A percentile compares a stretch with the other conserved stretches of the same genome.
These are phyloP conservation scores for Griposia aprilina DNA, from an alignment of 2,888 invertebrate genomes.

Conservation along the genomic window DNA sequence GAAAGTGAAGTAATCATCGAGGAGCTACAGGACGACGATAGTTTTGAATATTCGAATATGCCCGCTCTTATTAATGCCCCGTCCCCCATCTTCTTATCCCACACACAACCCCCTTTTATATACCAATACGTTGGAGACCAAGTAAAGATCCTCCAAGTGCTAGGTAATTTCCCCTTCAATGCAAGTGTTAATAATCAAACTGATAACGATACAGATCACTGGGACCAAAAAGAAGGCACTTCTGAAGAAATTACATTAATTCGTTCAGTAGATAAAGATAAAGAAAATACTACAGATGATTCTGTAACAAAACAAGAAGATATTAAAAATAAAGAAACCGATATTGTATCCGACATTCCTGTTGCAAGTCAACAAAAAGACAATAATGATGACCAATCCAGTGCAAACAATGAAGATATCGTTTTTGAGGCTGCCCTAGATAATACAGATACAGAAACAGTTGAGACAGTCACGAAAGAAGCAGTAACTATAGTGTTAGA, in stretches of 20 bases:
- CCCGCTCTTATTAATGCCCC: slow-evolving; percentile 84
- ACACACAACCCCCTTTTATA: slow-evolving; percentile 86
- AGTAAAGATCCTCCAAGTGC: slow-evolving; percentile 85
- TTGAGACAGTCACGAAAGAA: slow-evolving; percentile 44
- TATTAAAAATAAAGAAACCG: slow-evolving; percentile 44
- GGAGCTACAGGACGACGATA: slow-evolving; percentile 88
- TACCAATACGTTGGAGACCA: slow-evolving; percentile 87
- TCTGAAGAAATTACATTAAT: slow-evolving; percentile 65
- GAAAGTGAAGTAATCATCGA: slow-evolving; percentile 89
- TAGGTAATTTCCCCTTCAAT: slow-evolving; percentile 84
- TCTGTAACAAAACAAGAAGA: slow-evolving; percentile 42
- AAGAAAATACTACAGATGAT: slow-evolving; percentile 46
- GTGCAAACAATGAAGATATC: slow-evolving; percentile 49
- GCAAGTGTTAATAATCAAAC: slow-evolving; percentile 72
- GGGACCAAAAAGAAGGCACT: slow-evolving; percentile 76
- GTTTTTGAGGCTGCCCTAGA: slow-evolving; percentile 47
- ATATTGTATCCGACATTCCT: slow-evolving; percentile 61
- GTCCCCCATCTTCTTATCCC: slow-evolving; percentile 83
- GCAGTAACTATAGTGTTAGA: slow-evolving; percentile 32
- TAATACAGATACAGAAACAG: slow-evolving; percentile 39
- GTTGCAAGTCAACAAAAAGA: slow-evolving; percentile 56
- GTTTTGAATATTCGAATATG: slow-evolving; percentile 86
- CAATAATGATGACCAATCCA: slow-evolving; percentile 56
- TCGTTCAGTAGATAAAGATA: slow-evolving; percentile 59
- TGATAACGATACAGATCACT: slow-evolving; percentile 75